Percentiles rank a stretch among this genome's conserved stretches.
Evolutionary conservation across 2,888 invertebrate genomes (phyloP).

Genomic region (Drosophila rubida): DNA sequence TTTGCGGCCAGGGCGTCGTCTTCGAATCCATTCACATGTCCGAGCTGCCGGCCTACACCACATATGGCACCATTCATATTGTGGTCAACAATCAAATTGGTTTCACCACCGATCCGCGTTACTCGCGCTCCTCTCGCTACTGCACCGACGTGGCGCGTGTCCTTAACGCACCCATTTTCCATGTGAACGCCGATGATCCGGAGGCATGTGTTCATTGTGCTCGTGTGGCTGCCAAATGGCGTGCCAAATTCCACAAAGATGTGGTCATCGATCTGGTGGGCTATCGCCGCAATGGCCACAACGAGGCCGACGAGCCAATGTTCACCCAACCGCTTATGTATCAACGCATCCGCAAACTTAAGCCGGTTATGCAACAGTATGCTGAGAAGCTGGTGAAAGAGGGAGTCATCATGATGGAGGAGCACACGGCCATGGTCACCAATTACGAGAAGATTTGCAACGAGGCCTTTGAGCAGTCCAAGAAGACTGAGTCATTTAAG

Average conservation of each 20-base stretch:
- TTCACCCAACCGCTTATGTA: constrained; percentile 98
- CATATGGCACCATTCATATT: constrained; percentile 87
- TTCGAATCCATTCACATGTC: constrained; percentile 87
- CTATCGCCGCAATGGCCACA: constrained; percentile 95
- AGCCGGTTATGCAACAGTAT: constrained; percentile 88
- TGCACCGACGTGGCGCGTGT: constrained; percentile 95
- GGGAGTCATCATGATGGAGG: constrained; percentile 89
- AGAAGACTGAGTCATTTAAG: constrained; percentile 87
- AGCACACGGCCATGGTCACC: constrained; percentile 86
- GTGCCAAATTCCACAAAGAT: constrained; percentile 93
- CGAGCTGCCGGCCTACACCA: constrained; percentile 87
- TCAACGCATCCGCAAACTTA: constrained; percentile 89
- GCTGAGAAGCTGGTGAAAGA: constrained; percentile 89
- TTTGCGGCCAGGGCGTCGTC: constrained; percentile 88
- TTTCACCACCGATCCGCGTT: constrained; percentile 96
- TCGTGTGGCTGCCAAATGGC: constrained; percentile 94
- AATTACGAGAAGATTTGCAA: constrained; percentile 85
- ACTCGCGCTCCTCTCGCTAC: constrained; percentile 93
- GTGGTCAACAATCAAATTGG: constrained; percentile 92
- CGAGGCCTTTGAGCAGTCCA: constrained; percentile 88
- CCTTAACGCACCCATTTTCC: constrained; percentile 96
- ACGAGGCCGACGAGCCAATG: constrained; percentile 97
- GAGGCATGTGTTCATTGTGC: constrained; percentile 95
- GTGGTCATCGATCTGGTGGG: constrained; percentile 93
- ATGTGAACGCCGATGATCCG: constrained; percentile 96